Percentiles rank a stretch among this genome's conserved stretches.
Evolutionary conservation across 2,797 vertebrate species (phyloP).

Genomic region (Leontopithecus rosalia): DNA sequence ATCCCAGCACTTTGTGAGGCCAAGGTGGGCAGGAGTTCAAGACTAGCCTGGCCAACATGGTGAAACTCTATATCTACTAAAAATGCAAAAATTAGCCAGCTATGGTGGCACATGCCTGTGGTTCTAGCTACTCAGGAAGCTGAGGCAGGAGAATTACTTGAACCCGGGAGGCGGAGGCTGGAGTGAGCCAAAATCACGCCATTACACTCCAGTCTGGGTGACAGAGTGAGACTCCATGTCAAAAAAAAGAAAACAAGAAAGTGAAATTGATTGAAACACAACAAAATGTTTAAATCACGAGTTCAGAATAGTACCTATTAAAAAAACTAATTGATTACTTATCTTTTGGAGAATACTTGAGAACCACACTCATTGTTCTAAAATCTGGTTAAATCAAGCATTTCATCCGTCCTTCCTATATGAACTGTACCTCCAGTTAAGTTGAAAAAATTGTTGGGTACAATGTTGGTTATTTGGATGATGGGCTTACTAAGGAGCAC

Average conservation of each 20-base stretch:
- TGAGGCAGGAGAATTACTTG: not conserved
- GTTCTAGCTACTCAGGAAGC: not conserved
- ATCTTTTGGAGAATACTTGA: not conserved
- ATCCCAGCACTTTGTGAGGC: not conserved
- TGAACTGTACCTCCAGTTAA: not conserved
- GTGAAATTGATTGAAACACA: not conserved
- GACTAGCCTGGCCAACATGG: not conserved
- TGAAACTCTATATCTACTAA: not conserved
- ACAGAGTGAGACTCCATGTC: not conserved
- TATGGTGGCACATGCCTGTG: not conserved
- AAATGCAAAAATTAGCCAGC: not conserved
- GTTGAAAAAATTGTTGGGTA: not conserved
- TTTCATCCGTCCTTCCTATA: not conserved
- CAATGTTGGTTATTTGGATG: not conserved
- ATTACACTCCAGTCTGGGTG: not conserved
- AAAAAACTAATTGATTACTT: not conserved
- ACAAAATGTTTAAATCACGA: constrained; percentile 11
- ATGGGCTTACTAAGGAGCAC: not conserved
- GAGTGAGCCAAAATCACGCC: not conserved
- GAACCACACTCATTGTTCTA: not conserved
- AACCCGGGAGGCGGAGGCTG: not conserved
- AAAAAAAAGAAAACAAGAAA: not conserved
- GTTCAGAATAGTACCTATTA: not conserved
- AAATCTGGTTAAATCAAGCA: not conserved
- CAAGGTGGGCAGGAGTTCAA: not conserved